Evolutionary conservation across 2,888 invertebrate genomes (phyloP).

Genomic region (Lochmaea crataegi): DNA sequence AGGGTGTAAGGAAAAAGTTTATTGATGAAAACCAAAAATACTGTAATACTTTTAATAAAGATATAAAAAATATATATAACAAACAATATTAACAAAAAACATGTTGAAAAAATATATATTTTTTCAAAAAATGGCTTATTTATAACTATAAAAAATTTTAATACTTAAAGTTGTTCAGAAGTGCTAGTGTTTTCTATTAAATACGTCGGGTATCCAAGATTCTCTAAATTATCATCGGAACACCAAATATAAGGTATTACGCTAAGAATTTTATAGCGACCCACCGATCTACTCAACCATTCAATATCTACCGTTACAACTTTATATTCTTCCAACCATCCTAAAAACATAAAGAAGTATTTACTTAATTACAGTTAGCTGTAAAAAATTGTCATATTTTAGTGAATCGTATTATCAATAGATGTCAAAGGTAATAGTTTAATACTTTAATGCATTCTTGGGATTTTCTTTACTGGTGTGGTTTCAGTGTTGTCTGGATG

Average conservation of each 20-base stretch:
- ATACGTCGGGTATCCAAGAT: constrained; percentile 58
- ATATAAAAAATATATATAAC: neutral
- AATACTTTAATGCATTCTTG: too few relatives aligned
- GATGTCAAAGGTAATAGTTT: too few relatives aligned
- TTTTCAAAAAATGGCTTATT: too few relatives aligned
- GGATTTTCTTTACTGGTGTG: too few relatives aligned
- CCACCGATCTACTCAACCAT: constrained; percentile 62
- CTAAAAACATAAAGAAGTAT: constrained; percentile 52
- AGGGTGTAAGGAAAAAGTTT: too few relatives aligned
- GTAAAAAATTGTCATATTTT: too few relatives aligned
- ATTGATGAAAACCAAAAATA: neutral
- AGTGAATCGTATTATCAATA: too few relatives aligned
- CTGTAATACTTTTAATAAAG: neutral
- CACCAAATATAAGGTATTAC: constrained; percentile 58
- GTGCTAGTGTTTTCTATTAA: constrained; percentile 50
- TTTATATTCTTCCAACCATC: constrained; percentile 57
- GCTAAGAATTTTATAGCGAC: constrained; percentile 59
- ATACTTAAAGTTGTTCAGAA: neutral
- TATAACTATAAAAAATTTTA: too few relatives aligned
- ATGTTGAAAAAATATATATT: neutral
- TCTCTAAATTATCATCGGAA: constrained; percentile 55
- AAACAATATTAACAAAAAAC: neutral
- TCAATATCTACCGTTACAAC: constrained; percentile 61
- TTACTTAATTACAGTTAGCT: too few relatives aligned
- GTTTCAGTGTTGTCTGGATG: too few relatives aligned